These are phyloP conservation scores for Dipodomys merriami DNA, from an alignment of 2,113 vertebrate genomes.

Conservation along the genomic window DNA sequence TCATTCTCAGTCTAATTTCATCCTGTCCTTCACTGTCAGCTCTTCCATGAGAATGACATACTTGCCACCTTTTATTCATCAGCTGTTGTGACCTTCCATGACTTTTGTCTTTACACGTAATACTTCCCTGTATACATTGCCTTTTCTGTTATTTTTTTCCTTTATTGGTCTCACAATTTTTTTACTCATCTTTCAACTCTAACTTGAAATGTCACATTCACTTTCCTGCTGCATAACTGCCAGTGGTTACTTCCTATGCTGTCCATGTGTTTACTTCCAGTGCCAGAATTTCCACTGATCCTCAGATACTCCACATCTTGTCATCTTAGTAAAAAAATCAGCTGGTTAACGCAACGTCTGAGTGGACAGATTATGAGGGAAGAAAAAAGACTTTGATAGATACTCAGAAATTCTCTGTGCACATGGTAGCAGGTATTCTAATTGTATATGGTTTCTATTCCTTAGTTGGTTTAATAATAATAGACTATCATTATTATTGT, in stretches of 20 bases:
- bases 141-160: not conserved
- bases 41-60: not conserved
- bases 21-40: not conserved
- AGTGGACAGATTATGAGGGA: not conserved
- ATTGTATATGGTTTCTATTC: not conserved
- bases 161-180: not conserved
- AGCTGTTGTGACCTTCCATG: not conserved
- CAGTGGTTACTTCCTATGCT: slow-evolving; percentile 36
- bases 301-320: not conserved
- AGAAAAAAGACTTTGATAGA: not conserved
- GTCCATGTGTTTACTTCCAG: not conserved
- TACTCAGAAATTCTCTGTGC: not conserved
- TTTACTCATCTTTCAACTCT: slow-evolving; percentile 51
- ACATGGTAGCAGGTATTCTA: not conserved
- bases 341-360: not conserved
- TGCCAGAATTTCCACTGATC: not conserved
- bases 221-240: slow-evolving; percentile 9
- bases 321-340: not conserved
- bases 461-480: not conserved
- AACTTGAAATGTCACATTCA: slow-evolving; percentile 38
- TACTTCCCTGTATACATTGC: not conserved
- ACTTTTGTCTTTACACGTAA: not conserved
- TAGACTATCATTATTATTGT: not conserved
- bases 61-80: slow-evolving; percentile 51
- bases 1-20: not conserved